Conservation (phyloP, 2,797 vertebrate species). For the Dermochelys coriacea region DNA sequence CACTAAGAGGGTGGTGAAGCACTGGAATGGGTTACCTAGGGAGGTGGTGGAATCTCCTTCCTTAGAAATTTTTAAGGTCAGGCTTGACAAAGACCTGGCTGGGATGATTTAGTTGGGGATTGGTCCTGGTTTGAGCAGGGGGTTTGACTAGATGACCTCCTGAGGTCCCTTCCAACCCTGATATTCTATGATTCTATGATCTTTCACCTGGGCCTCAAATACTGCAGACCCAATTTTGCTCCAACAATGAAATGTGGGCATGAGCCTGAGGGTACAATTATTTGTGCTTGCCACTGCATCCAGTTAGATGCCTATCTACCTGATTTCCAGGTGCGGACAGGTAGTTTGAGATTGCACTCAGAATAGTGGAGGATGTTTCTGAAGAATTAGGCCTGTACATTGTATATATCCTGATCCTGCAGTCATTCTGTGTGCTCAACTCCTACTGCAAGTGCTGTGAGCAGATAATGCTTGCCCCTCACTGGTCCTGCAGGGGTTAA, state of each 20-base stretch:
- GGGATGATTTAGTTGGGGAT: too few relatives aligned
- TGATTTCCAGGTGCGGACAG: neutral
- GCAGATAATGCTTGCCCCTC: neutral
- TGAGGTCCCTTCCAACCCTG: too few relatives aligned
- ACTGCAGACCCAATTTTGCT: neutral
- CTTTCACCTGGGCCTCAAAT: neutral
- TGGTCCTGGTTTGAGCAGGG: too few relatives aligned
- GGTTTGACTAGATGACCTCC: too few relatives aligned
- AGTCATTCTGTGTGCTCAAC: neutral
- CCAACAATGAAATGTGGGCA: neutral
- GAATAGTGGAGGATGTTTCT: neutral
- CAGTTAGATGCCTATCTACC: neutral
- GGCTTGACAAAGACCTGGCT: too few relatives aligned
- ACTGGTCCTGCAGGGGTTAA: too few relatives aligned
- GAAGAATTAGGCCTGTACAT: neutral
- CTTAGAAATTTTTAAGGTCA: too few relatives aligned
- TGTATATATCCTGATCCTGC: constrained; percentile 11
- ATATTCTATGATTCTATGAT: too few relatives aligned
- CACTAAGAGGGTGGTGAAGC: too few relatives aligned
- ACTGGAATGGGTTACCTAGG: too few relatives aligned
- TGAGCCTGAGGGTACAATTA: neutral
- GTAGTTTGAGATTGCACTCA: neutral
- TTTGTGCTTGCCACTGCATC: neutral
- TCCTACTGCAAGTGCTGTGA: neutral
- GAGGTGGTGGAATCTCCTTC: too few relatives aligned